phyloP scores from a whole-genome alignment of 2,888 invertebrate species.

The Lycocerus yunnanus region DNA sequence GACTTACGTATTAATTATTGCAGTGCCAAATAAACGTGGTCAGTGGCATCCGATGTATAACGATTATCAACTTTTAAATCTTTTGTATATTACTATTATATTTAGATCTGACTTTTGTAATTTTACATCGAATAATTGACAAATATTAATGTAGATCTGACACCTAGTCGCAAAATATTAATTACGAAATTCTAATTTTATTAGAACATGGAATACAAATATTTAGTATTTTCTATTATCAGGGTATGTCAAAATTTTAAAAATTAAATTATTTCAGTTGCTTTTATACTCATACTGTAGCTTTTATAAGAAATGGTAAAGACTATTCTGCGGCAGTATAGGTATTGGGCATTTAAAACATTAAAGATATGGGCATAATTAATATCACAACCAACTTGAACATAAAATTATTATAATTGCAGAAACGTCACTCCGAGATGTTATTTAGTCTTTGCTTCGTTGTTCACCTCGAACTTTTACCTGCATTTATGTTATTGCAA shows the following conservation, averaged over 20 bases:
- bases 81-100: slow-evolving; percentile 7
- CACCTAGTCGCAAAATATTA: background rate
- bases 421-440: background rate
- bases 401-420: background rate
- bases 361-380: background rate
- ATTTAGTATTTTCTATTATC: background rate
- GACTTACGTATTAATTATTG: slow-evolving; percentile 21
- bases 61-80: slow-evolving; percentile 30
- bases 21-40: slow-evolving; percentile 49
- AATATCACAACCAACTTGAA: background rate
- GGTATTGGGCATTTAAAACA: background rate
- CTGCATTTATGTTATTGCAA: background rate
- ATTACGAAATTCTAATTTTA: background rate
- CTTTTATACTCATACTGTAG: background rate
- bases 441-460: background rate
- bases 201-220: background rate
- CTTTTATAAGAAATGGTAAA: too few species aligned
- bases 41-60: slow-evolving; percentile 45
- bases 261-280: background rate
- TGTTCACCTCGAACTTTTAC: background rate
- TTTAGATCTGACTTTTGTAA: background rate
- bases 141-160: background rate
- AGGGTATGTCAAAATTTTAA: background rate
- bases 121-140: slow-evolving; percentile 2
- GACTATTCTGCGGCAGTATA: background rate